phyloP scores from a whole-genome alignment of 2,113 vertebrate species.

The Nibea coibor region DNA sequence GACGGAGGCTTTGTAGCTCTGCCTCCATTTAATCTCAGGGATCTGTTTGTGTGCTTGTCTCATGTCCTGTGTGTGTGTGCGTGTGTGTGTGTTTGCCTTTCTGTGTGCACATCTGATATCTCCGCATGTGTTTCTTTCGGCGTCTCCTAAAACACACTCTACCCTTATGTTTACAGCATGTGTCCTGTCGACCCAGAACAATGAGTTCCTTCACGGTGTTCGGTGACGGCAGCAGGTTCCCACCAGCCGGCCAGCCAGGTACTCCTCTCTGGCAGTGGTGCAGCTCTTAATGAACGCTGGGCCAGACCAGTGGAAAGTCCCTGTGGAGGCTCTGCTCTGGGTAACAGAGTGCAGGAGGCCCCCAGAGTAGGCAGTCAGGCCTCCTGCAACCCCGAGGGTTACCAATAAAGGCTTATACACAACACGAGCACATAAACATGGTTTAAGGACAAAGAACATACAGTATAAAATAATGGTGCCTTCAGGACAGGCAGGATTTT shows the following conservation, averaged over 20 bases:
- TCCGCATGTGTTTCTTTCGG: slow-evolving; percentile 24
- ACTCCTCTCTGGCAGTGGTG: slow-evolving; percentile 54
- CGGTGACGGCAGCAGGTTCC: slow-evolving; percentile 63
- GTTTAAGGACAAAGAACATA: background rate
- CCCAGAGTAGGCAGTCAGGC: slow-evolving; percentile 43
- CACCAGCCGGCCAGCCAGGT: slow-evolving; percentile 68
- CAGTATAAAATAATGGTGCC: background rate
- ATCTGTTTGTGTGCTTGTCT: slow-evolving; percentile 34
- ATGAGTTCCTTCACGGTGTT: slow-evolving; percentile 69
- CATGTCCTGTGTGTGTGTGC: slow-evolving; percentile 11
- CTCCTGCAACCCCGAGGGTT: slow-evolving; percentile 21
- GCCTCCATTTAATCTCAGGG: slow-evolving; percentile 46
- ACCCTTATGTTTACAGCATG: slow-evolving; percentile 55
- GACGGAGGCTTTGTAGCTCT: slow-evolving; percentile 24
- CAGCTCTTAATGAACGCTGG: slow-evolving; percentile 57
- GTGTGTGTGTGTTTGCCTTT: background rate
- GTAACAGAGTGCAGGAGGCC: slow-evolving; percentile 56
- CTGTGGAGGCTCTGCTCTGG: slow-evolving; percentile 53
- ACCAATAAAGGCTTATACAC: slow-evolving; percentile 14
- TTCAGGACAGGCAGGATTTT: background rate
- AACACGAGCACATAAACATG: slow-evolving; percentile 23
- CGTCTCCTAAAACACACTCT: slow-evolving; percentile 38
- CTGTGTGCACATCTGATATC: background rate
- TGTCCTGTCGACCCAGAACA: slow-evolving; percentile 65
- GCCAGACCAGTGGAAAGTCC: slow-evolving; percentile 65